Conservation (phyloP, 2,113 vertebrate genomes). For the Phainopepla nitens region DNA sequence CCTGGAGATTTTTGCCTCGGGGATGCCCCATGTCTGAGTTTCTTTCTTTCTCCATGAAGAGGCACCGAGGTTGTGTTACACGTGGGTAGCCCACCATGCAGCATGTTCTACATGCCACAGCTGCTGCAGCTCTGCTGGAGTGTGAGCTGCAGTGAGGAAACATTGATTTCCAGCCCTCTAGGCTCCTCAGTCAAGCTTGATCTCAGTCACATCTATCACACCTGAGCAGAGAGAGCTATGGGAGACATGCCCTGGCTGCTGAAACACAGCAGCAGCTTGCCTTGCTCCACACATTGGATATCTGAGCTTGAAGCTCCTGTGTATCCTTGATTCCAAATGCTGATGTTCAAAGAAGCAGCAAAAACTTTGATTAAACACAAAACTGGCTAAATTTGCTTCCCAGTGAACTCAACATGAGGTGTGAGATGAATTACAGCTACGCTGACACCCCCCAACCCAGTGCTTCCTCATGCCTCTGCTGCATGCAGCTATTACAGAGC, state of each 20-base stretch:
- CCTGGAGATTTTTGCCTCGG: background rate
- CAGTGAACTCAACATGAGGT: background rate
- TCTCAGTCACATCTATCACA: background rate
- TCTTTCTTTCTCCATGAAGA: background rate
- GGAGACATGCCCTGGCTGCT: background rate
- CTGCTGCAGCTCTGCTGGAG: background rate
- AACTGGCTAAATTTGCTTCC: background rate
- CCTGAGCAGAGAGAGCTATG: background rate
- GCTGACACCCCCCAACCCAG: fast-evolving
- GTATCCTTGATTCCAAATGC: background rate
- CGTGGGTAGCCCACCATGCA: fast-evolving
- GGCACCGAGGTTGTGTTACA: background rate
- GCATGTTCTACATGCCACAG: background rate
- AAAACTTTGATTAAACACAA: background rate
- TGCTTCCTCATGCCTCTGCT: background rate
- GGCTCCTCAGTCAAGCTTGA: background rate
- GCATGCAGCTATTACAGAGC: background rate
- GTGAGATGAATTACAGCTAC: background rate
- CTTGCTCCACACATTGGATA: fast-evolving
- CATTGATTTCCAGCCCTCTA: background rate
- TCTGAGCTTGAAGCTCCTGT: background rate
- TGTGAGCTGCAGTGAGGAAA: background rate
- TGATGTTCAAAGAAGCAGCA: background rate
- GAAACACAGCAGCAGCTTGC: background rate
- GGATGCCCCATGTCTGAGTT: background rate